Evolutionary conservation across 2,888 invertebrate genomes (phyloP).

Genomic region (Rhamphomyia laevipes): DNA sequence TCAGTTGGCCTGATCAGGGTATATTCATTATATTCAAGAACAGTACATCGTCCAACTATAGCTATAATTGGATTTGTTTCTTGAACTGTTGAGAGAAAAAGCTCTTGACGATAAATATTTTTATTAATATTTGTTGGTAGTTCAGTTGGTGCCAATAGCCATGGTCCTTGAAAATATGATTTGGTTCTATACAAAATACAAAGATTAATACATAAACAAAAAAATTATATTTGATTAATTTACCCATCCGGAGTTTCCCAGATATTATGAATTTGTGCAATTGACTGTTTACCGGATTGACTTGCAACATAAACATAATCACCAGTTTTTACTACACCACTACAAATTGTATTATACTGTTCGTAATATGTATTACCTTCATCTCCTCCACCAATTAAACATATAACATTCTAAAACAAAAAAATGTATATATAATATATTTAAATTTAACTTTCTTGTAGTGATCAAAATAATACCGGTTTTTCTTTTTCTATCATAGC

Average conservation of each 20-base stretch:
- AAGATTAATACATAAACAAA: background rate
- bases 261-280: slow-evolving; percentile 86
- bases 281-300: slow-evolving; percentile 78
- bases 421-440: background rate
- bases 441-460: background rate
- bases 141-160: slow-evolving; percentile 81
- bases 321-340: slow-evolving; percentile 75
- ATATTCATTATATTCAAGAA: slow-evolving; percentile 83
- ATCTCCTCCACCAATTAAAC: slow-evolving; percentile 57
- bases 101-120: slow-evolving; percentile 88
- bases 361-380: slow-evolving; percentile 81
- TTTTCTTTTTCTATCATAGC: slow-evolving; percentile 74
- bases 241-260: slow-evolving; percentile 80
- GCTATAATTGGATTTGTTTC: slow-evolving; percentile 84
- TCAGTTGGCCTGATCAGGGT: slow-evolving; percentile 86
- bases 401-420: slow-evolving; percentile 58
- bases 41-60: slow-evolving; percentile 83
- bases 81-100: slow-evolving; percentile 80
- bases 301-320: slow-evolving; percentile 94
- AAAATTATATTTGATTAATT: slow-evolving; percentile 32
- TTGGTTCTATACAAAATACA: slow-evolving; percentile 56
- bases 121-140: slow-evolving; percentile 65
- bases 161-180: slow-evolving; percentile 87
- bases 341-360: slow-evolving; percentile 77
- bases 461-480: slow-evolving; percentile 53